Evolutionary conservation across 2,888 invertebrate species (phyloP).

Genomic region (Dromius quadrimaculatus): DNA sequence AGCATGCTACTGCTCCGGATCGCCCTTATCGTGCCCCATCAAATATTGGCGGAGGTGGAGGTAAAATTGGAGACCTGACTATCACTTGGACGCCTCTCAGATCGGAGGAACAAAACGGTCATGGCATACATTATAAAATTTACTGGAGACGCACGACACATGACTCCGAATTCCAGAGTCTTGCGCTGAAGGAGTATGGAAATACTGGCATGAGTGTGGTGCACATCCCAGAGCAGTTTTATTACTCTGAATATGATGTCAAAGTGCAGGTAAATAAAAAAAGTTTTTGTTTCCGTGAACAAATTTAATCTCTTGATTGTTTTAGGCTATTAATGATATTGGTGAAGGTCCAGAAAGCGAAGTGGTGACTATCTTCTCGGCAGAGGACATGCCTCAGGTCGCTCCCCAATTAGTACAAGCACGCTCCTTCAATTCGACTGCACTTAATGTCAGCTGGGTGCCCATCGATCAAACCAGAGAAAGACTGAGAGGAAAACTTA

Average conservation of each 20-base stretch:
- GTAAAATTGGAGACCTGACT: constrained; percentile 93
- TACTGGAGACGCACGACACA: constrained; percentile 84
- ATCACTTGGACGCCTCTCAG: constrained; percentile 89
- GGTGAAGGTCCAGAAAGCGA: constrained; percentile 88
- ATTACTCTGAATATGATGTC: constrained; percentile 86
- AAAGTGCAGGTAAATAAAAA: constrained; percentile 82
- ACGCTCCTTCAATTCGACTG: constrained; percentile 88
- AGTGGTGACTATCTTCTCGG: constrained; percentile 81
- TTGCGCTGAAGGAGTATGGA: constrained; percentile 77
- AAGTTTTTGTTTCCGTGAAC: too few relatives aligned
- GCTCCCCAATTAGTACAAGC: constrained; percentile 87
- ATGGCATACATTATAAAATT: constrained; percentile 89
- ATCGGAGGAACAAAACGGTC: constrained; percentile 86
- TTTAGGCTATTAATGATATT: constrained; percentile 77
- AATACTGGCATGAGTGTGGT: constrained; percentile 86
- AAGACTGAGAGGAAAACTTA: constrained; percentile 87
- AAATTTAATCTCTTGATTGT: constrained; percentile 18
- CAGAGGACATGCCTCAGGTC: constrained; percentile 93
- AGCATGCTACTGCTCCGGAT: constrained; percentile 86
- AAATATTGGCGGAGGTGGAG: constrained; percentile 92
- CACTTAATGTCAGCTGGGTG: constrained; percentile 91
- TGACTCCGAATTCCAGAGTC: constrained; percentile 82
- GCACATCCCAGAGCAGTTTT: constrained; percentile 78
- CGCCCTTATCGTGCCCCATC: constrained; percentile 82
- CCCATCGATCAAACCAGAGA: constrained; percentile 88